Percentiles rank a stretch among this genome's conserved stretches.
These are phyloP conservation scores for Xylota segnis DNA, from an alignment of 2,888 invertebrate genomes.

Conservation along the genomic window DNA sequence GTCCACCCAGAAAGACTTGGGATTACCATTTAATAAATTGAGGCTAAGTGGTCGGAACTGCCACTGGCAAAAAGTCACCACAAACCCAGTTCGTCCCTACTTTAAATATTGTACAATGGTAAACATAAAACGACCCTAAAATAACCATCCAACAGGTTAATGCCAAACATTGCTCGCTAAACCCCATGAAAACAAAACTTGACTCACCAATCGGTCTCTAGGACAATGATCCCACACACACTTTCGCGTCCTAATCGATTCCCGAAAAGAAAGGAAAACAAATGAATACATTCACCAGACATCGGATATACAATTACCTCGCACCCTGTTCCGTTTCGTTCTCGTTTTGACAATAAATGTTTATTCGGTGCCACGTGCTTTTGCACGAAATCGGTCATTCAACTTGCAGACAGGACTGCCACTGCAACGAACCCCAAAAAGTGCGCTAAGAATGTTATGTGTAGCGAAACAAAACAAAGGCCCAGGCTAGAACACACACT, in stretches of 20 bases:
- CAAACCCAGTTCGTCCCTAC: too few relatives aligned
- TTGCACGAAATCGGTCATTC: constrained; percentile 73
- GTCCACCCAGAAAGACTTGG: too few relatives aligned
- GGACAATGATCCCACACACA: constrained; percentile 8
- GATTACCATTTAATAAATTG: too few relatives aligned
- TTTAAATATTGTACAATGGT: too few relatives aligned
- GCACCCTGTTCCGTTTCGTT: constrained; percentile 23
- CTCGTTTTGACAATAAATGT: constrained; percentile 53
- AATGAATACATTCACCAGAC: constrained; percentile 2
- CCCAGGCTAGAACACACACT: constrained; percentile 24
- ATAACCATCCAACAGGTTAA: neutral
- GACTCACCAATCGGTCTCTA: neutral
- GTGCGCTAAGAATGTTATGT: constrained; percentile 58
- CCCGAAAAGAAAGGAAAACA: neutral
- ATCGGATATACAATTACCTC: constrained; percentile 18
- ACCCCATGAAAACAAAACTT: neutral
- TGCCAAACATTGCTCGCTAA: neutral
- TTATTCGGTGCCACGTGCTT: constrained; percentile 64
- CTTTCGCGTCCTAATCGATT: neutral
- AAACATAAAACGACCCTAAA: too few relatives aligned
- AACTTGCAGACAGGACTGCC: constrained; percentile 63
- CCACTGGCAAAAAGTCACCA: too few relatives aligned
- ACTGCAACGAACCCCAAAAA: constrained; percentile 71
- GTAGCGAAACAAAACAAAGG: constrained; percentile 57
- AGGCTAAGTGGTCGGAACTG: too few relatives aligned